Evolutionary conservation across 1,140 invertebrate genomes (phyloP).

Genomic region (Diachasmimorpha longicaudata): DNA sequence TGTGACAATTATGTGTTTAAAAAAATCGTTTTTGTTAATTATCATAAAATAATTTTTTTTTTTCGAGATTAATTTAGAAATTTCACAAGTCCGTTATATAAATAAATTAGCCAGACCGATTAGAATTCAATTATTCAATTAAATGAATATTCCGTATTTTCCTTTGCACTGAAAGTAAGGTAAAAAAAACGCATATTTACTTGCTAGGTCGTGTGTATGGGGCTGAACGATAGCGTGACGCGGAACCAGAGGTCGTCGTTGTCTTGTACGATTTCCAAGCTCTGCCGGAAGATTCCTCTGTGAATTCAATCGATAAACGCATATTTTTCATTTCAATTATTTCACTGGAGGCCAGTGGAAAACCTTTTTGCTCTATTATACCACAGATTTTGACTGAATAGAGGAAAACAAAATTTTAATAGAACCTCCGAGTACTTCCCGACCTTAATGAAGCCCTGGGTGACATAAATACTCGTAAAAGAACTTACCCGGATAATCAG

Average conservation of each 20-base stretch:
- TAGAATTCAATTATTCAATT: neutral
- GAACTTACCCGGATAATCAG: conserved; percentile 58
- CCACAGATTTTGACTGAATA: no score
- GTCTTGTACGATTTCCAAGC: conserved; percentile 64
- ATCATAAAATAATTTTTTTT: neutral
- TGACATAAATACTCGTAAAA: neutral
- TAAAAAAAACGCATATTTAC: conserved; percentile 43
- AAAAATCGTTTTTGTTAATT: neutral
- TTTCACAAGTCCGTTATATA: neutral
- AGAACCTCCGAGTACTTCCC: no score
- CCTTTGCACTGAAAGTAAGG: neutral
- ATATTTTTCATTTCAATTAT: conserved; percentile 7
- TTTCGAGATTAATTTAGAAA: neutral
- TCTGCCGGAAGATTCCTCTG: conserved; percentile 60
- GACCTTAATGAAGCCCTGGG: no score
- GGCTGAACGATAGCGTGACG: conserved; percentile 57
- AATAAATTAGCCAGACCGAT: neutral
- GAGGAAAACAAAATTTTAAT: no score
- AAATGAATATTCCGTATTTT: neutral
- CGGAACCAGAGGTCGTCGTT: conserved; percentile 57
- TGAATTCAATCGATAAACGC: conserved; percentile 56
- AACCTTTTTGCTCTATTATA: no score
- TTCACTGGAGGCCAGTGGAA: neutral
- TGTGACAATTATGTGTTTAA: neutral
- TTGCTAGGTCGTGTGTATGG: conserved; percentile 59